phyloP scores from a whole-genome alignment of 2,113 vertebrate species.

The Grallaria varia region DNA sequence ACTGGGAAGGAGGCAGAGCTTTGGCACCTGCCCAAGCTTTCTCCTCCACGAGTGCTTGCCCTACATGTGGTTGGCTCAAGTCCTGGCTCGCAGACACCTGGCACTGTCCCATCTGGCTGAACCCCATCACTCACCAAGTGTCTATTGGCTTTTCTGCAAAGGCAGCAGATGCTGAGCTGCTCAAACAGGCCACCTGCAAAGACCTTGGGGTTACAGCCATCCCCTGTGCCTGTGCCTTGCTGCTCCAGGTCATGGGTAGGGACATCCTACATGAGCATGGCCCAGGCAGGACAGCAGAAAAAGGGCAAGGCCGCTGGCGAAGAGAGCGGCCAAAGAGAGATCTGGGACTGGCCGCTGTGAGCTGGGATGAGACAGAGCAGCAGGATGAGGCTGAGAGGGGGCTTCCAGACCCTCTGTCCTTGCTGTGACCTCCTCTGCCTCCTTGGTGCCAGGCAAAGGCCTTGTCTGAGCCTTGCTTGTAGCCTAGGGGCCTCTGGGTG shows the following conservation, averaged over 20 bases:
- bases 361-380: neutral
- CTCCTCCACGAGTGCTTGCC: rapidly evolving
- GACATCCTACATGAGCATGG: rapidly evolving
- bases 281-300: rapidly evolving
- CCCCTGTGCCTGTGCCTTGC: rapidly evolving
- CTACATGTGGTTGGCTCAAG: rapidly evolving
- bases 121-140: rapidly evolving
- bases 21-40: neutral
- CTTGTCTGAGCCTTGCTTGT: neutral
- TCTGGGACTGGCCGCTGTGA: neutral
- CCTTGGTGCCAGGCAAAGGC: neutral
- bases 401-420: neutral
- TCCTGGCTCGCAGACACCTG: neutral
- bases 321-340: neutral
- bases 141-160: neutral
- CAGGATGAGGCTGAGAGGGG: neutral
- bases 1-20: neutral
- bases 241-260: neutral
- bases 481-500: neutral
- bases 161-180: neutral
- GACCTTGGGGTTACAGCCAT: neutral
- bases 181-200: neutral
- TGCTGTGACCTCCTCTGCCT: neutral
- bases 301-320: rapidly evolving
- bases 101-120: neutral